phyloP scores from a whole-genome alignment of 2,797 vertebrate species.

The Acestrorhynchus altus region DNA sequence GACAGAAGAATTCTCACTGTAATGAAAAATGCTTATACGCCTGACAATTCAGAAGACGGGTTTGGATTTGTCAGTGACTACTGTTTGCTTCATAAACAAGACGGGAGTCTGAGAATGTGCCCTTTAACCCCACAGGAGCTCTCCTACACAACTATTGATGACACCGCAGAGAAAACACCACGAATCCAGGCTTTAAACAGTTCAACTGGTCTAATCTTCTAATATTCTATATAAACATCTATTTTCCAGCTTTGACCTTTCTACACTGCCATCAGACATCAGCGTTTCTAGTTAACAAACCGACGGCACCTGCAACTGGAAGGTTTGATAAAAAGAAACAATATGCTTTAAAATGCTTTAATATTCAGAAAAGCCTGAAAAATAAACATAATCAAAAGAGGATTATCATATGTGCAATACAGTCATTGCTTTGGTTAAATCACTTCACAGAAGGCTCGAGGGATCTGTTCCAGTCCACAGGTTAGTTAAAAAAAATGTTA shows the following conservation, averaged over 20 bases:
- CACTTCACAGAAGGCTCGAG: slow-evolving; percentile 43
- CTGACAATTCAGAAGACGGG: no score
- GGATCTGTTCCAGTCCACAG: slow-evolving; percentile 53
- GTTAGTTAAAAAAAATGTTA: slow-evolving; percentile 6
- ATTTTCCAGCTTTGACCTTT: background rate
- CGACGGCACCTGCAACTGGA: background rate
- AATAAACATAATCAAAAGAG: slow-evolving; percentile 4
- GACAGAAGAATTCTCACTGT: no score
- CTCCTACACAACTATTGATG: no score
- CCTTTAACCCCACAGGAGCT: no score
- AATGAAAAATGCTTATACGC: no score
- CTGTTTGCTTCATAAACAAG: no score
- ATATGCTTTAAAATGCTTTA: slow-evolving; percentile 10
- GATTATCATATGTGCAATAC: slow-evolving; percentile 42
- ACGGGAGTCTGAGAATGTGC: no score
- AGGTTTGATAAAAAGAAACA: background rate
- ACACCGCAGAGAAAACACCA: no score
- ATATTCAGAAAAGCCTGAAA: slow-evolving; percentile 35
- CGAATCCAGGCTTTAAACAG: no score
- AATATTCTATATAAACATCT: background rate
- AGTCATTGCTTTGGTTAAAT: slow-evolving; percentile 50
- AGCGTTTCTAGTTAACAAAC: background rate
- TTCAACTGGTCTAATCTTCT: no score
- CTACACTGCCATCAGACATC: background rate
- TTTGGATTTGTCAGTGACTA: no score